phyloP scores from a whole-genome alignment of 2,797 vertebrate species.

The Percopsis omiscomaycus region DNA sequence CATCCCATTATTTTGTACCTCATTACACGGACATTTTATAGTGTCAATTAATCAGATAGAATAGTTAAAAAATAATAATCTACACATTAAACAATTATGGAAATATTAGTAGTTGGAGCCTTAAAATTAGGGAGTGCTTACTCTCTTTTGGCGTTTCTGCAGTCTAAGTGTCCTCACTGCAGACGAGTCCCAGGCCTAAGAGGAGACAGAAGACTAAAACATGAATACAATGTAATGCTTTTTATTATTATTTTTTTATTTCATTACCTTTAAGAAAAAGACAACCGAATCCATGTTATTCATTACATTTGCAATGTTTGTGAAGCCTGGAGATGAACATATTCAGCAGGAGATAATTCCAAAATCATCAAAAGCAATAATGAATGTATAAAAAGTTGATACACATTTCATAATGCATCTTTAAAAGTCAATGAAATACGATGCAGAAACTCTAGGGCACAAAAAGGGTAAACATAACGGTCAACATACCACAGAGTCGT shows the following conservation, averaged over 20 bases:
- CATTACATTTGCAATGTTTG: neutral
- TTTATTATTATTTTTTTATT: no score
- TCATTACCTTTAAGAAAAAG: no score
- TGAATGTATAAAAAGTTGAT: neutral
- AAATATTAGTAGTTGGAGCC: no score
- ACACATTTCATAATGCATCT: neutral
- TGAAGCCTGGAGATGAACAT: neutral
- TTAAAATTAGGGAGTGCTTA: constrained; percentile 55
- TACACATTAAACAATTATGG: no score
- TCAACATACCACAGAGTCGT: constrained; percentile 87
- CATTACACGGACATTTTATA: no score
- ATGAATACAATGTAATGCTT: neutral
- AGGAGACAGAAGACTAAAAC: neutral
- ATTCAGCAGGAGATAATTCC: neutral
- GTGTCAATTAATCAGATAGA: no score
- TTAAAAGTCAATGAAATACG: neutral
- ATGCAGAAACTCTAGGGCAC: neutral
- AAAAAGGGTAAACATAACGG: neutral
- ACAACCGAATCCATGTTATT: neutral
- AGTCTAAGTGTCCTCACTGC: constrained; percentile 82
- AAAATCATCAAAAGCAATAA: neutral
- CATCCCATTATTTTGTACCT: no score
- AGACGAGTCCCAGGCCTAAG: constrained; percentile 91
- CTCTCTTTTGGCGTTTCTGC: constrained; percentile 89
- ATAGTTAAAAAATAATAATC: no score